These are phyloP conservation scores for Salticus scenicus DNA, from an alignment of 2,888 invertebrate genomes.

Conservation along the genomic window DNA sequence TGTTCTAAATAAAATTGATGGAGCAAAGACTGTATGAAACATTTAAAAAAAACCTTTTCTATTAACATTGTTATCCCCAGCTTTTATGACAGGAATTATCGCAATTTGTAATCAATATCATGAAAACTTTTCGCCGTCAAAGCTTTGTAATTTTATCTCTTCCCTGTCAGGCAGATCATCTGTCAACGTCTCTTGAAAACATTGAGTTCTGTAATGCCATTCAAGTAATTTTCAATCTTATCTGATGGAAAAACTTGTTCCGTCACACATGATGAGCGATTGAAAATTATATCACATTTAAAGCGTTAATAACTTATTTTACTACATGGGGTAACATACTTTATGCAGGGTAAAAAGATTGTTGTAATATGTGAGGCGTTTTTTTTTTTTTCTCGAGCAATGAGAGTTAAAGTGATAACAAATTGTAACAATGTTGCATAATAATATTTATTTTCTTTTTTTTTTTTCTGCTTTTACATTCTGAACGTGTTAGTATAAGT, in stretches of 20 bases:
- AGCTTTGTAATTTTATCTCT: neutral
- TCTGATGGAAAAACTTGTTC: neutral
- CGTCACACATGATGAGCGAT: neutral
- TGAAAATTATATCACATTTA: slow-evolving; percentile 8
- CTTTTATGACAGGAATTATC: slow-evolving; percentile 1
- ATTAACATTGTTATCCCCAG: neutral
- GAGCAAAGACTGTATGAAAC: too few species aligned
- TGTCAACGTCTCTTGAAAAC: neutral
- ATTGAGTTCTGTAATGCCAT: neutral
- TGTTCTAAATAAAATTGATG: too few species aligned
- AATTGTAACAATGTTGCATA: too few species aligned
- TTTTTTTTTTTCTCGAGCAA: neutral
- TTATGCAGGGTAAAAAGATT: neutral
- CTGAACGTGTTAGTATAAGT: too few species aligned
- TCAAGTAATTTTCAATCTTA: slow-evolving; percentile 2
- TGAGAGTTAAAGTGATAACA: too few species aligned
- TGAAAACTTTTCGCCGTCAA: neutral
- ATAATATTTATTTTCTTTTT: too few species aligned
- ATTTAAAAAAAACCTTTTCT: neutral
- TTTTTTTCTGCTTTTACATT: too few species aligned
- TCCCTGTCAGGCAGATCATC: neutral
- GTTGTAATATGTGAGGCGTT: neutral
- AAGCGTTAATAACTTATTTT: neutral
- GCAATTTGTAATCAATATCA: slow-evolving; percentile 5
- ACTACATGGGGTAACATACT: neutral